Percentiles rank a stretch among this genome's conserved stretches.
Evolutionary conservation across 1,140 invertebrate species (phyloP).

Genomic region (Ectropis grisescens): DNA sequence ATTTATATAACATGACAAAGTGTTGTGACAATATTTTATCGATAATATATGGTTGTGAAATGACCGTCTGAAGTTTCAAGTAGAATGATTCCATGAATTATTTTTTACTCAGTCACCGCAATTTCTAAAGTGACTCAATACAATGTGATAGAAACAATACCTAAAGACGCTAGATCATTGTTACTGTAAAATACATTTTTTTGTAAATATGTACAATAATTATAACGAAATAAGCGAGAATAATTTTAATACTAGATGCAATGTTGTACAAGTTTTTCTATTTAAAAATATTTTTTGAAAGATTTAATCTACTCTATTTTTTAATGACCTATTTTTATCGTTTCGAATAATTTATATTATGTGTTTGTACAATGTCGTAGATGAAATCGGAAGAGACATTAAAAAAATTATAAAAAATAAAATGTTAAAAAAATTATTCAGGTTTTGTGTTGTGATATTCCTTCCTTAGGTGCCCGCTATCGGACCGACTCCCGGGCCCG

Average conservation of each 20-base stretch:
- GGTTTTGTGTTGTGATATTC: slow-evolving; percentile 52
- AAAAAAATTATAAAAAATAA: slow-evolving; percentile 63
- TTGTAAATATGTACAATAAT: slow-evolving; percentile 68
- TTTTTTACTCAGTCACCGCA: slow-evolving; percentile 7
- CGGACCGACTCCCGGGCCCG: slow-evolving; percentile 31
- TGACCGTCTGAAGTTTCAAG: slow-evolving; percentile 7
- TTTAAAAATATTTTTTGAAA: slow-evolving; percentile 67
- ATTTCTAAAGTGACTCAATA: slow-evolving; percentile 18
- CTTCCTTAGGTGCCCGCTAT: slow-evolving; percentile 30
- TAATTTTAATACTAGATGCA: slow-evolving; percentile 66
- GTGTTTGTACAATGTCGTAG: slow-evolving; percentile 65
- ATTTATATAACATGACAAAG: no score
- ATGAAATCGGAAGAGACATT: slow-evolving; percentile 57
- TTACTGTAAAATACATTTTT: slow-evolving; percentile 65
- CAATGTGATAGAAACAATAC: slow-evolving; percentile 68
- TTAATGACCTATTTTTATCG: slow-evolving; percentile 67
- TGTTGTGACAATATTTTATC: slow-evolving; percentile 11
- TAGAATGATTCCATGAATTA: slow-evolving; percentile 8
- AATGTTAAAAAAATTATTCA: slow-evolving; percentile 58
- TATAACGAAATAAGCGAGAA: slow-evolving; percentile 54
- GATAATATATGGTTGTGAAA: slow-evolving; percentile 14
- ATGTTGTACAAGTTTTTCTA: slow-evolving; percentile 68
- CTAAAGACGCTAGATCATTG: slow-evolving; percentile 67
- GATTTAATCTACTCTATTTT: slow-evolving; percentile 68
- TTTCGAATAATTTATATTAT: slow-evolving; percentile 69